Evolutionary conservation across 2,113 vertebrate genomes (phyloP).

Genomic region (Chlorocebus sabaeus): DNA sequence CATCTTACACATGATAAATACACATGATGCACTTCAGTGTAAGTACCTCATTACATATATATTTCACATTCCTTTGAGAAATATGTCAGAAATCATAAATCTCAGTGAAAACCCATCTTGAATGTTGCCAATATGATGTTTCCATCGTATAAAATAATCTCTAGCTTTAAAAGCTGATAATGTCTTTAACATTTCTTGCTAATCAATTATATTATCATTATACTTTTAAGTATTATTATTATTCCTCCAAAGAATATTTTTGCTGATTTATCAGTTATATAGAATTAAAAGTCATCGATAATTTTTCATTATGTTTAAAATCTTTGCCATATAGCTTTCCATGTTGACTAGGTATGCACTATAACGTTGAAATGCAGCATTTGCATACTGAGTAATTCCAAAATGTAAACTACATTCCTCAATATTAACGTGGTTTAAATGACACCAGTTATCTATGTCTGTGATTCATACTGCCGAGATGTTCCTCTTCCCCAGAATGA

Average conservation of each 20-base stretch:
- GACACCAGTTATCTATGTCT: constrained; percentile 64
- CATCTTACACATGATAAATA: no score
- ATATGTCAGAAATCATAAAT: constrained; percentile 53
- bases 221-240: not conserved
- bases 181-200: not conserved
- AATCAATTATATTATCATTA: not conserved
- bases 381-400: constrained; percentile 36
- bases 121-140: constrained; percentile 36
- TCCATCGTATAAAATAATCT: constrained; percentile 48
- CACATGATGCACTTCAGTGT: not conserved
- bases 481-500: constrained; percentile 68
- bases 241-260: not conserved
- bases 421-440: constrained; percentile 74
- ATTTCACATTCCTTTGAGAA: constrained; percentile 31
- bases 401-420: constrained; percentile 67
- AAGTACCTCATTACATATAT: constrained; percentile 32
- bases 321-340: not conserved
- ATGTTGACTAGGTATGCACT: not conserved
- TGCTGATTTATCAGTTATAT: not conserved
- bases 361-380: not conserved
- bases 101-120: constrained; percentile 46
- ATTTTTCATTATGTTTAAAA: constrained; percentile 32
- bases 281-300: constrained; percentile 33
- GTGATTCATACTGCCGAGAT: constrained; percentile 69
- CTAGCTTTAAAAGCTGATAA: not conserved